Evolutionary conservation across 2,888 invertebrate genomes (phyloP), one percentile per base, ranked within the genome.

Genomic region (Ectropis crepuscularia): DNA sequence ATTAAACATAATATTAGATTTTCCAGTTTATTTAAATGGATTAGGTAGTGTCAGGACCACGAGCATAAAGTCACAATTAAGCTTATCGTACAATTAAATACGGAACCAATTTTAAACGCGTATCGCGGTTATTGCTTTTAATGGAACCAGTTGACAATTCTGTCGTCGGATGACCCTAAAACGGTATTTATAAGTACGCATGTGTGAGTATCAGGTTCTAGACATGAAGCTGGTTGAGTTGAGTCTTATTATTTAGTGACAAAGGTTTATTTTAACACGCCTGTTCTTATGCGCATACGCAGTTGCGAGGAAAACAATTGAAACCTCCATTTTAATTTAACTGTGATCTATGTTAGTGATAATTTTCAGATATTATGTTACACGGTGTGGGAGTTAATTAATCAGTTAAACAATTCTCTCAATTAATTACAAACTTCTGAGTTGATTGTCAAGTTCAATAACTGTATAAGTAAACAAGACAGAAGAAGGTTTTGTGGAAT

Each of bases 271-370:
- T 67, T 53, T 69, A 63, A 66, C 62, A 70, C 70, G 64, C 72
- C 69, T 54, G 45, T 48, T 60, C 55, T 67, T 57, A 64, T 58
- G 36, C 37, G 38, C 50, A 51, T 43, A 53, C 50, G 58, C 54
- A 61, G 53, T 53, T 12, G 12, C 70, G 66, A 68, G 74, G 75
- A 75, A 76, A 78, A 79, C 78, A 83, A 83, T 79, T 75, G 74
- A 71, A 77, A 74, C 77, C 76, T 77, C 79, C 74, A 68, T 76
- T 73, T 68, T 74, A 72, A 77, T 71, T 73, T 70, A 70, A 70
- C 69, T 59, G 55, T 36, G 46, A 38, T 58, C 58, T 51, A 58
- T 50, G 36, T 49, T 28, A 41, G 42, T 28, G 5, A 57, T 49
- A 0, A 54, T 46, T 36, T 36, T 7, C 38, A 16, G 43, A 16